Conservation (phyloP, 2,888 invertebrate species). For the Dexiosoma caninum region DNA sequence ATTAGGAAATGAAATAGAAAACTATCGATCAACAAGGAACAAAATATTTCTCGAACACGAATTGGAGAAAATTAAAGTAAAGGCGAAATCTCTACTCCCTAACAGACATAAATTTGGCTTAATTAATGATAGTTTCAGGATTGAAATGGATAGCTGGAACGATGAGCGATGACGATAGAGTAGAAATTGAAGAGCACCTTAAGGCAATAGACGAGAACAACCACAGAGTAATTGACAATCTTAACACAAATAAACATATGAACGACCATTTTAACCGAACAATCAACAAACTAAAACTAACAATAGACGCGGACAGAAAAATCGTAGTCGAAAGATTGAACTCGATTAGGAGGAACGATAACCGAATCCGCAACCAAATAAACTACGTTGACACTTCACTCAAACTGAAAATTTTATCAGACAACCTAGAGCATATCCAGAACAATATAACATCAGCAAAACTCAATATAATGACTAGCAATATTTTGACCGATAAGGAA, state of each 20-base stretch:
- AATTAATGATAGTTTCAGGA: neutral
- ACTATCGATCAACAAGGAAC: neutral
- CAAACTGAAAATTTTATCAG: neutral
- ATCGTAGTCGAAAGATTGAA: too few species aligned
- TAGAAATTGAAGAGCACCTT: neutral
- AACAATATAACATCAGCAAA: neutral
- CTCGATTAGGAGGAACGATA: too few species aligned
- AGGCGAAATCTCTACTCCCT: neutral
- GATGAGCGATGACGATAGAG: neutral
- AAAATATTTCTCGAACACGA: neutral
- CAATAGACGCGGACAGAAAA: too few species aligned
- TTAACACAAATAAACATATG: neutral
- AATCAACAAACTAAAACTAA: too few species aligned
- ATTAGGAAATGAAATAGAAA: neutral
- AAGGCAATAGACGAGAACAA: neutral
- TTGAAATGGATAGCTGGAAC: slow-evolving; percentile 2
- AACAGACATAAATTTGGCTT: neutral
- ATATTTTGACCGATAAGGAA: too few species aligned
- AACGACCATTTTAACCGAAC: too few species aligned
- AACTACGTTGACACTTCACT: neutral
- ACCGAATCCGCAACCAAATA: too few species aligned
- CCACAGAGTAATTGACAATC: too few species aligned
- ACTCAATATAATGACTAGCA: too few species aligned
- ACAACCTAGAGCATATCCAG: neutral
- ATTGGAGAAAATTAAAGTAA: neutral